phyloP scores from a whole-genome alignment of 2,113 vertebrate species.

The Phyllostomus discolor region DNA sequence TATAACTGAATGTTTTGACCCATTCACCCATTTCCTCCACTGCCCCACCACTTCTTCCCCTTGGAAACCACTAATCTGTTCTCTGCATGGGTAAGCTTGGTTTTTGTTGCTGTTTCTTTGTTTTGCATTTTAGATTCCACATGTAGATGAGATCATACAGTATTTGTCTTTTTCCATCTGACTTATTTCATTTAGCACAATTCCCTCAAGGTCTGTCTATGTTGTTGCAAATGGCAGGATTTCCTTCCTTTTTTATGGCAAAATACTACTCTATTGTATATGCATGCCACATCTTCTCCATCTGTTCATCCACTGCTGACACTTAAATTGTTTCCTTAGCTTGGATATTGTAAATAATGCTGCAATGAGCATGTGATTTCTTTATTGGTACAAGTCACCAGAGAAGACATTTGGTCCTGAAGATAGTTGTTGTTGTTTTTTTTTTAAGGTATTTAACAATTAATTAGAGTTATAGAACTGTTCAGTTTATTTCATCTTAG shows the following conservation, averaged over 20 bases:
- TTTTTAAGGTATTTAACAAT: not conserved
- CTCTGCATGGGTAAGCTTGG: not conserved
- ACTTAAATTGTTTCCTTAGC: not conserved
- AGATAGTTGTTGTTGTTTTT: not conserved
- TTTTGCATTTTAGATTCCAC: not conserved
- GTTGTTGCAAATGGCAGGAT: not conserved
- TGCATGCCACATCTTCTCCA: too few species aligned
- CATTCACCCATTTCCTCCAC: not conserved
- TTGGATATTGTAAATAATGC: not conserved
- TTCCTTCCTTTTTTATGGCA: not conserved
- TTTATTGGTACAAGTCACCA: not conserved
- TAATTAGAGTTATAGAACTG: not conserved
- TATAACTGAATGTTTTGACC: not conserved
- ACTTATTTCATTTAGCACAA: not conserved
- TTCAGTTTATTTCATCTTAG: not conserved
- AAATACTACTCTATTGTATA: not conserved
- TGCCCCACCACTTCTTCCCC: not conserved
- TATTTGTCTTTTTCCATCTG: not conserved
- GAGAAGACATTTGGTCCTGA: not conserved
- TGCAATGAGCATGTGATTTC: not conserved
- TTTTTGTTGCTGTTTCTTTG: not conserved
- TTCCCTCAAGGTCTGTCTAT: not conserved
- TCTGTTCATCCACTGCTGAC: not conserved
- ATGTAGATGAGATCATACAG: not conserved
- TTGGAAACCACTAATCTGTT: not conserved